Conservation (phyloP, 2,888 invertebrate genomes). For the Brachynemurus nebulosus region DNA sequence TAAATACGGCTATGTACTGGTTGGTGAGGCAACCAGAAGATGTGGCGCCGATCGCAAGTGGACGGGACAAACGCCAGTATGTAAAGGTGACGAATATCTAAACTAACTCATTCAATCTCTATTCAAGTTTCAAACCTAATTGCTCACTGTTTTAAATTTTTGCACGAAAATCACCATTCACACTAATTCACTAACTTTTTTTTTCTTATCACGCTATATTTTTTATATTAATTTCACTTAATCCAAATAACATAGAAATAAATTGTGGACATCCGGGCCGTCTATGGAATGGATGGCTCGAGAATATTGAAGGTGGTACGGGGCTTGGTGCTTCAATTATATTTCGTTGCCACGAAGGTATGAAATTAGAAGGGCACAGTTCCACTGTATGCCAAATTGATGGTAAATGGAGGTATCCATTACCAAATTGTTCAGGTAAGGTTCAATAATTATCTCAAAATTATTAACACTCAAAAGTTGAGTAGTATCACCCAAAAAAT, state of each 20-base stretch:
- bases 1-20: constrained; percentile 81
- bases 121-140: background rate
- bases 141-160: no score
- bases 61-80: constrained; percentile 82
- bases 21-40: constrained; percentile 77
- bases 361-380: constrained; percentile 76
- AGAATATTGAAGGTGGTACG: constrained; percentile 79
- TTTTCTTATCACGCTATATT: no score
- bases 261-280: constrained; percentile 91
- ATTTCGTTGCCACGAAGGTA: constrained; percentile 85
- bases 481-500: no score
- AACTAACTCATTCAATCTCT: no score
- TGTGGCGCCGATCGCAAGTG: constrained; percentile 93
- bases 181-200: no score
- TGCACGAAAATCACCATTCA: no score
- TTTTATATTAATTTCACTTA: no score
- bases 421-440: constrained; percentile 80
- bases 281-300: constrained; percentile 91
- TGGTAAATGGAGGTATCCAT: constrained; percentile 86
- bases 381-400: constrained; percentile 88
- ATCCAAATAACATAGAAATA: constrained; percentile 82
- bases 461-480: no score
- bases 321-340: constrained; percentile 84
- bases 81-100: constrained; percentile 62
- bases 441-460: no score